Evolutionary conservation across 2,797 vertebrate species (phyloP).

Genomic region (Crocidura indochinensis): DNA sequence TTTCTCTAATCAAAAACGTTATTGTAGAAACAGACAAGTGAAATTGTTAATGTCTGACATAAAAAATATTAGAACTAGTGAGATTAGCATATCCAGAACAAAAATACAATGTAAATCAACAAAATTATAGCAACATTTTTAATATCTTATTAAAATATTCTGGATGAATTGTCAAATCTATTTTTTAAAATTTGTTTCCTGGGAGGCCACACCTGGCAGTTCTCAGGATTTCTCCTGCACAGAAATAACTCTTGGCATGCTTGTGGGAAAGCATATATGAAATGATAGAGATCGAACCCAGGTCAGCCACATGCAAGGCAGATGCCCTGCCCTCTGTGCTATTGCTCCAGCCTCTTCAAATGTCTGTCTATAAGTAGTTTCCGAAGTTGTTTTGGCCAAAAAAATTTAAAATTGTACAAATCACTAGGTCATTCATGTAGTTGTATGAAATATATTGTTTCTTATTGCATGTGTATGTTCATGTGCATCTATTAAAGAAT

Average conservation of each 20-base stretch:
- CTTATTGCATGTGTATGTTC: background rate
- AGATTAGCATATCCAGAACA: background rate
- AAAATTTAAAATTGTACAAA: background rate
- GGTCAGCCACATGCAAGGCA: too few species aligned
- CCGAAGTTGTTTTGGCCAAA: background rate
- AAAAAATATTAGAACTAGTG: slow-evolving; percentile 7
- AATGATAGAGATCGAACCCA: too few species aligned
- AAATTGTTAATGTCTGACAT: background rate
- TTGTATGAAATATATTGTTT: slow-evolving; percentile 16
- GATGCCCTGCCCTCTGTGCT: too few species aligned
- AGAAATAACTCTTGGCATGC: too few species aligned
- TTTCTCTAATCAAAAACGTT: background rate
- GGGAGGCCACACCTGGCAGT: too few species aligned
- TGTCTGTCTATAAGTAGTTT: background rate
- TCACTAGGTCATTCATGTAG: background rate
- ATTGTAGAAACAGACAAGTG: background rate
- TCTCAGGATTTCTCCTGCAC: too few species aligned
- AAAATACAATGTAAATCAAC: background rate
- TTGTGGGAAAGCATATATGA: too few species aligned
- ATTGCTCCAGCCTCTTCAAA: too few species aligned
- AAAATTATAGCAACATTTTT: background rate
- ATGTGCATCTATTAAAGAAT: too few species aligned
- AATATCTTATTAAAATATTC: slow-evolving; percentile 21
- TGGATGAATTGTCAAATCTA: background rate
- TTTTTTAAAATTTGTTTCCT: too few species aligned